Evolutionary conservation across 2,113 vertebrate genomes (phyloP), one percentile per base, ranked within the genome.

Genomic region (Corvus hawaiiensis): DNA sequence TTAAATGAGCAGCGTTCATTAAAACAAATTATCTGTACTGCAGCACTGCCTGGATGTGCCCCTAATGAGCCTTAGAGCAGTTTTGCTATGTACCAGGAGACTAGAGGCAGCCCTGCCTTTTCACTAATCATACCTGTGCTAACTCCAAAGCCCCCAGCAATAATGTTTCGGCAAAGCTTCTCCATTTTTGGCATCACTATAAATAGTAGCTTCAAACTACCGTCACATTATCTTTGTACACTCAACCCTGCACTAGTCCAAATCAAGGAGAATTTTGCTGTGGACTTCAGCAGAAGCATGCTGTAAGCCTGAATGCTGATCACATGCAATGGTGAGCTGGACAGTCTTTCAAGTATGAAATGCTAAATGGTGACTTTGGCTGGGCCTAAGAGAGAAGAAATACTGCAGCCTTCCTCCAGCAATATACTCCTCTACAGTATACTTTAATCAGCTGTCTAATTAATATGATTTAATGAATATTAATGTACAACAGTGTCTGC

Each of bases 381-480:
- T 61, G 49, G 46, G 58, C 23, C 22, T 30, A 61, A 62, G 37
- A 72, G 13, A 6, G 35, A 37, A 61, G 7, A 93, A 69, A 79
- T 43, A 79, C 8, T 20, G 15, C 58, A 85, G 58, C 28, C 19
- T 73, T 89, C 23, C 32, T 66, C 18, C 30, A 46, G 37, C 37
- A 37, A 37, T 37, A 37, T 37, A 37, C 37, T 37, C 37, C 37
- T 54, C 32, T 41, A 71, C 0, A 2, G 20, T 37, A 35, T 54
- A 59, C 54, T 61, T 66, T 54, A 46, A 82, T 82, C 55, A 73
- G 39, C 43, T 46, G 22, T 41, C 67, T 95, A 73, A 91, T 93
- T 92, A 89, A 58, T 35, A 79, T 18, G 46, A 89, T 94, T 89
- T 85, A 85, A 87, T 94, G 82, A 93, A 94, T 79, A 95, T 87